Base-by-base conservation (phyloP, 2,113 vertebrate species). In the Rousettus leschenaultii region DNA sequence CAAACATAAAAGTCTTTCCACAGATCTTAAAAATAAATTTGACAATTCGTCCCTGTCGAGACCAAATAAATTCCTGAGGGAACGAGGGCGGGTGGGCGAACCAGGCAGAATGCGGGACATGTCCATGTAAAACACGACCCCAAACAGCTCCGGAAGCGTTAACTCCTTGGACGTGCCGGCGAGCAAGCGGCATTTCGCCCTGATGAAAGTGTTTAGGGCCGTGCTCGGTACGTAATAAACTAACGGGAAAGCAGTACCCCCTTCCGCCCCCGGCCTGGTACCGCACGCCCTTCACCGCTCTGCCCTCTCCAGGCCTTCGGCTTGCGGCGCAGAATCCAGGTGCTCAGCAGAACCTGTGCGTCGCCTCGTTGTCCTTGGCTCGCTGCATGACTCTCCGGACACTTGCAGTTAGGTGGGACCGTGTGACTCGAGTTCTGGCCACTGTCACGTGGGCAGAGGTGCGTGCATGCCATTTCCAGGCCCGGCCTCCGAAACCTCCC, bases 391-490 rank as follows among this genome's bases (percentile, higher is more conserved):
- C n/a, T 43, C 65, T 19, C 16, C 6, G 38, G 65, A 1, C 15
- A 57, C 18, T n/a, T 19, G 65, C 7, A 21, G 35, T 43, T 13
- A 38, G 63, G 24, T n/a, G 19, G 66, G 51, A 40, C 38, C 51
- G 21, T 0, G 9, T 30, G 48, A 66, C 86, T 30, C 48, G 30
- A 66, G 30, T 45, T 53, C 57, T 33, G 66, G n/a, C 55, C 45
- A 30, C 22, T 21, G 30, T 35, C 28, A n/a, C 16, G 13, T 22
- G 11, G 68, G 6, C 55, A 55, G 26, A 43, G 0, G 10, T 7
- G 15, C 0, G 0, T 4, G 6, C 33, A 15, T 16, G n/a, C 0
- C 35, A 18, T 12, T 18, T 75, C 89, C 5, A 70, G 22, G 33
- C 24, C 8, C 33, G 22, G 51, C 22, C 24, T 63, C 73, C 43